Conservation (phyloP, 2,888 invertebrate genomes). For the Liposcelis brunnea region DNA sequence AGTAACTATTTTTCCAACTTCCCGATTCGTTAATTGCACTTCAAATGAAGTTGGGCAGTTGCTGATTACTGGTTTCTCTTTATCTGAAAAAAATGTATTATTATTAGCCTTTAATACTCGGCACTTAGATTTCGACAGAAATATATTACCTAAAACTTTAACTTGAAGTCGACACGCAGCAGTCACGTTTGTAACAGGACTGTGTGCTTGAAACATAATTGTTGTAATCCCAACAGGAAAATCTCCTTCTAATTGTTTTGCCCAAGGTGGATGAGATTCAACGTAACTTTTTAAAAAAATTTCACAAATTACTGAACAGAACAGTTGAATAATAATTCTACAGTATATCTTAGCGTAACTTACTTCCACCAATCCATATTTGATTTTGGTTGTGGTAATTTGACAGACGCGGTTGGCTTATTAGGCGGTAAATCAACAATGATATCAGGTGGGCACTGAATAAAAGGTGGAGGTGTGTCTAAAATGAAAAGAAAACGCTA, state of each 20-base stretch:
- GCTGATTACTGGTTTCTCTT: constrained; percentile 35
- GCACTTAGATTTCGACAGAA: background rate
- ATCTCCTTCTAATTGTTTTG: constrained; percentile 37
- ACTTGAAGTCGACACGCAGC: constrained; percentile 41
- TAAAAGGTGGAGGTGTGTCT: constrained; percentile 34
- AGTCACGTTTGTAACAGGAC: constrained; percentile 34
- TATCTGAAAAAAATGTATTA: constrained; percentile 26
- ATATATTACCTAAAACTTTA: constrained; percentile 33
- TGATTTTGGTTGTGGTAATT: constrained; percentile 37
- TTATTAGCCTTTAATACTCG: too few relatives aligned
- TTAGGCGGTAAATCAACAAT: constrained; percentile 35
- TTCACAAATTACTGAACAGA: background rate
- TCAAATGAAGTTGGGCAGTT: constrained; percentile 45
- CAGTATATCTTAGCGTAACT: too few relatives aligned
- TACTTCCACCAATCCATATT: constrained; percentile 47
- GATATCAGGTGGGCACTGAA: constrained; percentile 44
- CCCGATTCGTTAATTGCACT: constrained; percentile 33
- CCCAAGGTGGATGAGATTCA: constrained; percentile 42
- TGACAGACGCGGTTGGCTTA: constrained; percentile 29
- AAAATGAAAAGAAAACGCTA: constrained; percentile 16
- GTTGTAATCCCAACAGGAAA: constrained; percentile 39
- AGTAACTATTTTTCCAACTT: constrained; percentile 34
- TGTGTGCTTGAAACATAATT: constrained; percentile 39
- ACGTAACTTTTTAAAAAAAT: constrained; percentile 30
- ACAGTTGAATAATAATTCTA: too few relatives aligned